These are phyloP conservation scores for Tamandua tetradactyla DNA, from an alignment of 2,797 vertebrate genomes.

Conservation along the genomic window DNA sequence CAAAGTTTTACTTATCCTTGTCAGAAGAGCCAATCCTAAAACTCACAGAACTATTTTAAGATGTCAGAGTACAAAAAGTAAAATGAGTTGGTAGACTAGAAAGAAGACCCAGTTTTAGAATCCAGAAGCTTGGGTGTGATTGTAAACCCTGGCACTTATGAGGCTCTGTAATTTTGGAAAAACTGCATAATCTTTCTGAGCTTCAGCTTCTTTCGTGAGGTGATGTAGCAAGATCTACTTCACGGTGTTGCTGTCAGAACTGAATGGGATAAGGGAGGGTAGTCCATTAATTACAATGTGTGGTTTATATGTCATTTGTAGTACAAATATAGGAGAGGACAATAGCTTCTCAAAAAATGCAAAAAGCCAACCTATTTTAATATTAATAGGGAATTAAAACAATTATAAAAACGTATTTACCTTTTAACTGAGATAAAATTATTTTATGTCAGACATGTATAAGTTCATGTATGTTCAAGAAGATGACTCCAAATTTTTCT, in stretches of 20 bases:
- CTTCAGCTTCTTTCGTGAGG: background rate
- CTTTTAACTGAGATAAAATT: background rate
- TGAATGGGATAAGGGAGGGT: background rate
- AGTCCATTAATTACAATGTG: background rate
- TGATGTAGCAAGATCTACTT: background rate
- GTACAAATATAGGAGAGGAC: no score
- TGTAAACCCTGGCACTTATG: background rate
- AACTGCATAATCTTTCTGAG: background rate
- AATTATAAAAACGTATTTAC: background rate
- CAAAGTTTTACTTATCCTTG: background rate
- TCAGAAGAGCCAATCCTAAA: background rate
- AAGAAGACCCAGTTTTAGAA: background rate
- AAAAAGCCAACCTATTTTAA: background rate
- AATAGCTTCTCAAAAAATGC: background rate
- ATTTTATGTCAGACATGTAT: slow-evolving; percentile 3
- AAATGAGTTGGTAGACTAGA: background rate
- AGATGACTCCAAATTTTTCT: background rate
- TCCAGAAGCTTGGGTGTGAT: background rate
- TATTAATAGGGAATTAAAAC: no score
- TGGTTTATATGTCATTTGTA: background rate
- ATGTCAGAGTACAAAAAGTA: background rate
- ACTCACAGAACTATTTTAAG: background rate
- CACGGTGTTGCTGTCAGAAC: no score
- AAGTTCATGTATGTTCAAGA: background rate
- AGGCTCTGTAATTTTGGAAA: background rate